Evolutionary conservation across 2,113 vertebrate genomes (phyloP), one percentile per base, ranked within the genome.

Genomic region (Bucco capensis): DNA sequence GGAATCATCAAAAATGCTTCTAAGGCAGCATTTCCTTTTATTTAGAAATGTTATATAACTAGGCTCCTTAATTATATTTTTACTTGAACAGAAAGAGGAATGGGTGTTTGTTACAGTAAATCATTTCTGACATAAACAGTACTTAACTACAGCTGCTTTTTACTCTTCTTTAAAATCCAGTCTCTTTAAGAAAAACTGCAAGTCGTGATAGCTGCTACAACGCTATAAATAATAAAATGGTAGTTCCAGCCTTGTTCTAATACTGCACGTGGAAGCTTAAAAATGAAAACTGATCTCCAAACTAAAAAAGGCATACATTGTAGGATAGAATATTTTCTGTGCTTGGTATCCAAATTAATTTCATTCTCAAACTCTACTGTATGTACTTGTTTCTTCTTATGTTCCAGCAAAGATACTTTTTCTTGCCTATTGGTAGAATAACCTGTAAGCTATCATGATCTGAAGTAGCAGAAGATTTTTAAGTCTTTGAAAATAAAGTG

Each of bases 401-500:
- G 19, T 61, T 76, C 54, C n/a, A 37, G 35, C 33, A 77, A 88
- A 75, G 27, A 19, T 84, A 35, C 27, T 57, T 83, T 57, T 69
- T 51, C 60, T 56, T 50, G n/a, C 70, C 49, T 80, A 23, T 73
- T 70, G 75, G 65, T 57, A 76, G 67, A 87, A 92, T 61, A 93
- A 75, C 65, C 33, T 69, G 49, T 72, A 76, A 93, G 53, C 65
- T 17, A 42, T 53, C 38, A n/a, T 81, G 60, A 83, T 89, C 71
- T 7, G 6, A 95, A 93, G 72, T 16, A 90, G n/a, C 27, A 70
- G 56, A 94, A 96, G 81, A 90, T 74, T 86, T 88, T 92, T 75
- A 71, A 93, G 69, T 92, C 92, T 96, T 91, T 94, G 80, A 90
- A 95, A 97, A 90, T 78, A 77, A 95, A 89, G 82, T 91, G 87